Evolutionary conservation across 2,113 vertebrate genomes (phyloP), one percentile per base, ranked within the genome.

Genomic region (Dasyornis broadbenti): DNA sequence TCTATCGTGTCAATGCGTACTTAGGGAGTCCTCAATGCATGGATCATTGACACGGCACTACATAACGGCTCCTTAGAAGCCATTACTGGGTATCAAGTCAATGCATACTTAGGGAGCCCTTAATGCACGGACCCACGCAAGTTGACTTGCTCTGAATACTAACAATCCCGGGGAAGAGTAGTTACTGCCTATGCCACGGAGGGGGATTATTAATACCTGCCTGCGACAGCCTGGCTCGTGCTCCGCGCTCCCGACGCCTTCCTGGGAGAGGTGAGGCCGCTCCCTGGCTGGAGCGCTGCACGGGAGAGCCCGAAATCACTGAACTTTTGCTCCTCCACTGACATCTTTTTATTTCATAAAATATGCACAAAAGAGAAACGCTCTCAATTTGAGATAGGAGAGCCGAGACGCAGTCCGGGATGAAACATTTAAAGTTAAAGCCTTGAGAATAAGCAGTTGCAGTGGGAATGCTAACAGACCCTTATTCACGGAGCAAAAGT

Each of bases 61-160:
- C 97, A 98, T 98, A 98, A 98, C 92, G 97, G 98, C 97, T 98
- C 98, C 98, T 98, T 97, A 98, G 98, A 98, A 98, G 98, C 97
- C 97, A 98, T 98, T 98, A 98, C 89, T 94, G 98, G 97, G 98
- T 97, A 98, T 98, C 98, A 98, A 98, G 98, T 98, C 98, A 98
- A 98, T 98, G 98, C 97, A 98, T 97, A 98, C 98, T 98, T 94
- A 96, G 98, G 98, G 98, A 98, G 97, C 94, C 97, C 97, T 98
- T 98, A 98, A 94, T 71, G 82, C 97, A 94, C 92, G 97, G 97
- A 95, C 97, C 97, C 97, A 97, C 93, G 80, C 96, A 96, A 97
- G 96, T 97, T 97, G 98, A 98, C 97, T 97, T 95, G 92, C 92
- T 97, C 97, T 96, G 97, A 98, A 98, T 98, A 95, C 97, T 97